These are phyloP conservation scores for Climacteris rufus DNA, from an alignment of 2,113 vertebrate genomes.

Conservation along the genomic window DNA sequence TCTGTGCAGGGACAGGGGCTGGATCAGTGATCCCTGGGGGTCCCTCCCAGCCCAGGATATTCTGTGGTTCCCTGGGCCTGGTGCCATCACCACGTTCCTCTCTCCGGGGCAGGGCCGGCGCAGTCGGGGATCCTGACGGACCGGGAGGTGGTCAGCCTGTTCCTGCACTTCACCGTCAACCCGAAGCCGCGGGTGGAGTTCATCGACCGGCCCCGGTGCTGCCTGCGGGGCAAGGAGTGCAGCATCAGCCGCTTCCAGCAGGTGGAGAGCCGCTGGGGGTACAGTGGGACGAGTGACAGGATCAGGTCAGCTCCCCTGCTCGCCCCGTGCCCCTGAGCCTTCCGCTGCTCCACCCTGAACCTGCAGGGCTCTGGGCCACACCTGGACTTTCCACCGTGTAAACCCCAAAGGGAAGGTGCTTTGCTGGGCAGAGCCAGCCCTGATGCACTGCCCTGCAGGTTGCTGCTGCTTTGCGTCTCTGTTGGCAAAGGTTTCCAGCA, in stretches of 20 bases:
- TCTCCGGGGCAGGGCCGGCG: conserved; percentile 80
- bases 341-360: neutral
- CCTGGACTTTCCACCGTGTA: accelerated
- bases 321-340: neutral
- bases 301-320: conserved; percentile 79
- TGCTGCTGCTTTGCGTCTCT: neutral
- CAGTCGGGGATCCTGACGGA: conserved; percentile 95
- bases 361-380: accelerated
- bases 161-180: conserved; percentile 96
- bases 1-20: neutral
- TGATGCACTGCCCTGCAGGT: neutral
- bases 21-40: accelerated
- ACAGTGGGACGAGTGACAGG: conserved; percentile 95
- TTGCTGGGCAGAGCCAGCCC: neutral
- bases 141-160: conserved; percentile 93
- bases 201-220: conserved; percentile 94
- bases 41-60: neutral
- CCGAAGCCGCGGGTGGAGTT: conserved; percentile 94
- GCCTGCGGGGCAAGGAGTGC: conserved; percentile 94
- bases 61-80: neutral
- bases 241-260: conserved; percentile 96
- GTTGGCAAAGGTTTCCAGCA: neutral
- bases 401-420: neutral
- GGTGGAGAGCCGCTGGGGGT: conserved; percentile 98
- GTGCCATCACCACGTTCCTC: accelerated